phyloP scores from a whole-genome alignment of 2,797 vertebrate genomes.

The Saxicola maurus region DNA sequence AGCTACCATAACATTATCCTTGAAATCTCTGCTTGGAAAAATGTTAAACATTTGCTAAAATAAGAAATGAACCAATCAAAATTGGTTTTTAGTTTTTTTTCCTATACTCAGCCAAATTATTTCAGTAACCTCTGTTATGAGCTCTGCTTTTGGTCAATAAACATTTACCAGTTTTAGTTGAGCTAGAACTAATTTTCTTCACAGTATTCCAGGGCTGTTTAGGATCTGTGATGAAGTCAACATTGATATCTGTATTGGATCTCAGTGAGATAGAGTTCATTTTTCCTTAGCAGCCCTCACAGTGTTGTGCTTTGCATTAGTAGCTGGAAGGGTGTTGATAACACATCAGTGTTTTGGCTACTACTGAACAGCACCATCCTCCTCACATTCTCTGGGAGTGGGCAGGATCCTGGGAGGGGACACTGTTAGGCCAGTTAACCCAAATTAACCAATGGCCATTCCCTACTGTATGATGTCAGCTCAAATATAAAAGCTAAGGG shows the following conservation, averaged over 20 bases:
- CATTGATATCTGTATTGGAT: background rate
- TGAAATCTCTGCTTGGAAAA: background rate
- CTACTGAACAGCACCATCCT: background rate
- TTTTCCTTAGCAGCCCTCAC: background rate
- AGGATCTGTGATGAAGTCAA: background rate
- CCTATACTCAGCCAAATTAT: background rate
- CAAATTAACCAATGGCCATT: background rate
- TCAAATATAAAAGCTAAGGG: background rate
- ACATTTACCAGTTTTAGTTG: background rate
- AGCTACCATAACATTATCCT: background rate
- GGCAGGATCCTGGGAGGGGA: background rate
- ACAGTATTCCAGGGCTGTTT: background rate
- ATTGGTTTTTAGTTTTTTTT: background rate
- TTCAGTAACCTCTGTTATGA: background rate
- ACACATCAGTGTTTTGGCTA: background rate
- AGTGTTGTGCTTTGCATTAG: background rate
- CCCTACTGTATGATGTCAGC: rapidly evolving
- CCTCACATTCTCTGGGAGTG: background rate
- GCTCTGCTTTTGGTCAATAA: background rate
- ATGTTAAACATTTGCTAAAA: background rate
- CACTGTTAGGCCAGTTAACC: background rate
- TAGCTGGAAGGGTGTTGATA: background rate
- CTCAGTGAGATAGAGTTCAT: background rate
- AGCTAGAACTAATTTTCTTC: background rate
- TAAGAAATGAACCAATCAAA: background rate